Percentiles rank a stretch among this genome's conserved stretches.
Evolutionary conservation across 2,888 invertebrate genomes (phyloP).

Genomic region (Phania funesta): DNA sequence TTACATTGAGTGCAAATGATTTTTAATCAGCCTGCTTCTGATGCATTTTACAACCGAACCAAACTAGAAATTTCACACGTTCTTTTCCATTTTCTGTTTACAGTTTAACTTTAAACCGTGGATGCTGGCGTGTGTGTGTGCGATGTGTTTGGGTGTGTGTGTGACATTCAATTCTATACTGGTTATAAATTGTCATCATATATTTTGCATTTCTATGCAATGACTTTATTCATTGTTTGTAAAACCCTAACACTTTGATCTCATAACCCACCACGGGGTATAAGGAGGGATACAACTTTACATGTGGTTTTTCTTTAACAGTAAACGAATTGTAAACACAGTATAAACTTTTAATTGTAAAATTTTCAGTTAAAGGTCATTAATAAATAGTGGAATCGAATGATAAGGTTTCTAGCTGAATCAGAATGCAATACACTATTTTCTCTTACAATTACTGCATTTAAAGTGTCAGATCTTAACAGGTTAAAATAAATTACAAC

Average conservation of each 20-base stretch:
- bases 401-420: no score
- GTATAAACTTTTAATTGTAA: no score
- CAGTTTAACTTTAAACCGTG: not conserved
- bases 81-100: not conserved
- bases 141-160: not conserved
- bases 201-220: conserved; percentile 43
- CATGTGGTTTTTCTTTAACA: no score
- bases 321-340: no score
- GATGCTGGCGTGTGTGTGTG: not conserved
- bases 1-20: conserved; percentile 24
- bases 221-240: conserved; percentile 52
- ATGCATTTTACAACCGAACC: conserved; percentile 21
- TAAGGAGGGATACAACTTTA: no score
- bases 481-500: no score
- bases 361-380: no score
- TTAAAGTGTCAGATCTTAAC: no score
- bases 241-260: conserved; percentile 51
- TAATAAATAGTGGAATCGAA: no score
- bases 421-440: no score
- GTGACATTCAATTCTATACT: conserved; percentile 2
- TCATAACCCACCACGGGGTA: not conserved
- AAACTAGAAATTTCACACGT: conserved; percentile 7
- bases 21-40: conserved; percentile 28
- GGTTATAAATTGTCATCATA: conserved; percentile 27
- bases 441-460: no score